phyloP scores from a whole-genome alignment of 2,113 vertebrate species.

The Catagonus wagneri region DNA sequence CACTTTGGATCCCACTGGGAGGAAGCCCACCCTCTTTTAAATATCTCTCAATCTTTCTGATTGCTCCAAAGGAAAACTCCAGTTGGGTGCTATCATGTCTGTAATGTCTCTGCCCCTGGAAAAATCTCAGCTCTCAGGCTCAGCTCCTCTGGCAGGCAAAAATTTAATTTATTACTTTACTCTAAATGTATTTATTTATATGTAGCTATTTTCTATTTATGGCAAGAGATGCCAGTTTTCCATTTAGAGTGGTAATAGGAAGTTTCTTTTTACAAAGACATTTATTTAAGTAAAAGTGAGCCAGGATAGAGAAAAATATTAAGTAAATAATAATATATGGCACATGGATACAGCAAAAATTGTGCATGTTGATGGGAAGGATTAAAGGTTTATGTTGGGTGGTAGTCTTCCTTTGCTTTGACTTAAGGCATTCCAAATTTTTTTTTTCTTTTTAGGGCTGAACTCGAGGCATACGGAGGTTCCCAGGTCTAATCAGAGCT shows the following conservation, averaged over 20 bases:
- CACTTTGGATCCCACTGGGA: background rate
- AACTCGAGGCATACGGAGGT: no score
- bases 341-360: background rate
- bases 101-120: background rate
- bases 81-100: background rate
- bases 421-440: background rate
- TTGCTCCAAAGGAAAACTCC: background rate
- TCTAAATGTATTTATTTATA: background rate
- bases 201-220: background rate
- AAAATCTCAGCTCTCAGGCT: background rate
- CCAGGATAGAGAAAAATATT: background rate
- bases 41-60: background rate
- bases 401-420: background rate
- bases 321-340: background rate
- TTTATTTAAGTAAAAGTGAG: slow-evolving; percentile 14
- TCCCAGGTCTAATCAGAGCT: no score
- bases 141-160: background rate
- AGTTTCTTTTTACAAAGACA: slow-evolving; percentile 34
- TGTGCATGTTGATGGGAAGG: background rate
- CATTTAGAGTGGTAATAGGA: background rate
- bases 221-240: slow-evolving; percentile 22
- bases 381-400: background rate
- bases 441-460: no score
- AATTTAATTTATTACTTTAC: background rate
- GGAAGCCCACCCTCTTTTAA: background rate